Base-by-base conservation (phyloP, 2,797 vertebrate genomes). In the Sylvia borin region DNA sequence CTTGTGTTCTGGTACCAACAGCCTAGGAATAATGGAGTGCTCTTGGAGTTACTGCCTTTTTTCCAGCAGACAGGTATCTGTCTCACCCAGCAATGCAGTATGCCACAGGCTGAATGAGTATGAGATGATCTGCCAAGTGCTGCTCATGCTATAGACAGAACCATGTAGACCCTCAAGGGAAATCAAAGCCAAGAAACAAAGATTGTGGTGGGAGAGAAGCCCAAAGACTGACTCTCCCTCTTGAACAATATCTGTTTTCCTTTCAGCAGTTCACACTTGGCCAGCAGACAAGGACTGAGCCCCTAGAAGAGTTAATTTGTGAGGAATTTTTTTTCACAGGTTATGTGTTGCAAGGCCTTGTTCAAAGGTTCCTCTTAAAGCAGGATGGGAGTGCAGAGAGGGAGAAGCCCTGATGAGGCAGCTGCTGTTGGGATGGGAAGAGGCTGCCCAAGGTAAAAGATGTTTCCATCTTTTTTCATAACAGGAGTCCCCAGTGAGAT, bases 171-270 rank as follows among this genome's bases (percentile, higher is more conserved):
- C 32, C 40, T 66, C 47, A 76, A 47, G 36, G 20, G 40, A 87
- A 94, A 82, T 70, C 64, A 85, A 79, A 55, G 47, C 43, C 51
- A 88, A 87, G 38, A 47, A 79, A 87, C 60, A 82, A 81, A 87
- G 34, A n/a, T 0, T 40, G 17, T 22, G 11, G 58, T 27, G 36
- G 29, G 4, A 76, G 22, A 79, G 36, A 91, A 48, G 18, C n/a
- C 65, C 40, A 55, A 70, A 85, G 71, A 67, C 40, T 2, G 5
- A 43, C 43, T 55, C 8, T 73, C 8, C 29, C 25, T 57, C 54
- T 84, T 79, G 47, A 91, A 55, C 36, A 88, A 21, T 26, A 88
- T 20, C 21, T 47, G 11, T 40, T 85, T 88, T 76, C 43, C n/a
- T 82, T 91, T 77, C 68, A 88, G 71, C 43, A 85, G 48, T 36